A percentile compares a stretch with the other conserved stretches of the same genome.
These are phyloP conservation scores for Eurystomus glaucurus DNA, from an alignment of 2,797 vertebrate genomes.

Conservation along the genomic window DNA sequence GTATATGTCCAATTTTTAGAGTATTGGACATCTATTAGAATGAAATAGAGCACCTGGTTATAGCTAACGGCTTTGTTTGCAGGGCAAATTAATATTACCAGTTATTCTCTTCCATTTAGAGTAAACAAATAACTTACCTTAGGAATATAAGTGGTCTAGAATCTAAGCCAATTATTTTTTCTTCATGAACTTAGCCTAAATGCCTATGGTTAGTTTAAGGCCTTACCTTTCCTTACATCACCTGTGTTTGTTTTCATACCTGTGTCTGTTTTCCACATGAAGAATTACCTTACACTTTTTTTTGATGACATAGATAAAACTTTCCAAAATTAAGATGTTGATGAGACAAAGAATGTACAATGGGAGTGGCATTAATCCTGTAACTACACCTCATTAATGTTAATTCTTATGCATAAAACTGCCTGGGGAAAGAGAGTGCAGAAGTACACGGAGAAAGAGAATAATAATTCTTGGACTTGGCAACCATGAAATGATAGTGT, in stretches of 20 bases:
- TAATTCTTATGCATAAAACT: neutral
- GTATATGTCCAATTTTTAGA: neutral
- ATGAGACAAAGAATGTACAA: neutral
- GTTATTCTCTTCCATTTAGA: neutral
- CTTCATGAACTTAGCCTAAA: neutral
- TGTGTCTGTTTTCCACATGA: neutral
- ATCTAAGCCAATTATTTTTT: neutral
- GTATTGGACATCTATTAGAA: neutral
- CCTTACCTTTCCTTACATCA: neutral
- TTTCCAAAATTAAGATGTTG: neutral
- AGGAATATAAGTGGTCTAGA: neutral
- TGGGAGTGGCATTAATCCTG: neutral
- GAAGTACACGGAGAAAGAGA: neutral
- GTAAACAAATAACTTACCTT: neutral
- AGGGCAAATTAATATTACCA: neutral
- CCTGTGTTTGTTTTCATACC: neutral
- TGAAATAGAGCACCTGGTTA: neutral
- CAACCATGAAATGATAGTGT: too few species aligned
- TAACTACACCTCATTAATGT: neutral
- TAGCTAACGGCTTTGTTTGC: neutral
- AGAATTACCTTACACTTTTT: neutral
- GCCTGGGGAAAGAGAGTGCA: neutral
- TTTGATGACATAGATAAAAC: neutral
- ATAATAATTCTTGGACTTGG: neutral
- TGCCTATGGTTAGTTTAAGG: neutral